Evolutionary conservation across 2,113 vertebrate genomes (phyloP), one percentile per base, ranked within the genome.

Genomic region (Symphodus melops): DNA sequence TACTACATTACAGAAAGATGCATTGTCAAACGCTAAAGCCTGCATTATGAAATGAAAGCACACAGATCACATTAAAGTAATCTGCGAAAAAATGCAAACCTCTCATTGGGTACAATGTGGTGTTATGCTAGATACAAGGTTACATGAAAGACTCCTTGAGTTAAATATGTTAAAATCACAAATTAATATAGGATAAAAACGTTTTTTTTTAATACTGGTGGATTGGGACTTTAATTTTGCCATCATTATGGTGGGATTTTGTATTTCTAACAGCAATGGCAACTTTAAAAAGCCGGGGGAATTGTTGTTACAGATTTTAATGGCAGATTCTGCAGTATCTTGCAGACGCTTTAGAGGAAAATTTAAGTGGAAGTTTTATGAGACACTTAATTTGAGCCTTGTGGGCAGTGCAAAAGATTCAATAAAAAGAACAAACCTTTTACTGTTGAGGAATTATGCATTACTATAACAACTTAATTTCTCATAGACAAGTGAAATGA

Each of bases 181-280:
- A 59, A 86, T 85, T 42, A 79, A 87, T 82, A 83, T 84, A 82
- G 55, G 57, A 83, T 85, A 52, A 23, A 70, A 44, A 83, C 70
- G 28, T 28, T 33, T 82, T 86, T 83, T 82, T 63, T 80, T 83
- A 73, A 72, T 67, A 67, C 57, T 55, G 59, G 21, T 83, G 56
- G 86, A 89, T 85, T 81, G 75, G 68, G 62, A 76, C 76, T 86
- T 84, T 77, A 80, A 62, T 83, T 77, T 39, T 10, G 59, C 68
- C 61, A 76, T 86, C 72, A 81, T 87, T 85, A 86, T 61, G 41
- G 59, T 49, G 63, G 64, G 69, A 81, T 76, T 78, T 75, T 86
- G 58, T 82, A 63, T 87, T 84, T 86, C 64, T 90, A 89, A 89
- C 91, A 91, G 85, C 77, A 36, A 53, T 75, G 39, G 65, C 33